phyloP scores from a whole-genome alignment of 2,797 vertebrate species.

The Gobionotothen gibberifrons region DNA sequence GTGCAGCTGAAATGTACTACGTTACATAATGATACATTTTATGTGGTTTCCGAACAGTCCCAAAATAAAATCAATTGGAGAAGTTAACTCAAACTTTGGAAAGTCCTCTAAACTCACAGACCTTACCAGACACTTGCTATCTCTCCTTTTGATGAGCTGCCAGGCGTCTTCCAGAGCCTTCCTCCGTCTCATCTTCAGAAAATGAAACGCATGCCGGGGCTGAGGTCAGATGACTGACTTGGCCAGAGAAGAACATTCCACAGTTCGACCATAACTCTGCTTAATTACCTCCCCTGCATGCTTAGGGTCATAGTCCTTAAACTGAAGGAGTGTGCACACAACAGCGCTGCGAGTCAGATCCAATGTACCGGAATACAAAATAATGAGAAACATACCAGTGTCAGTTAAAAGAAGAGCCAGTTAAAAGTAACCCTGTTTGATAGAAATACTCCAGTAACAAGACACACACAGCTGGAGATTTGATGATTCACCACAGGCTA shows the following conservation, averaged over 20 bases:
- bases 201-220: constrained; percentile 19
- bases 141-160: constrained; percentile 9
- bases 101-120: constrained; percentile 12
- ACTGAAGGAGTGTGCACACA: constrained; percentile 9
- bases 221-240: constrained; percentile 40
- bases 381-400: constrained; percentile 27
- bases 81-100: constrained; percentile 17
- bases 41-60: neutral
- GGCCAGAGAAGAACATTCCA: constrained; percentile 31
- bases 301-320: constrained; percentile 22
- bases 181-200: constrained; percentile 18
- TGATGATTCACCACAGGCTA: constrained; percentile 38
- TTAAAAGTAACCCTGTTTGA: constrained; percentile 22
- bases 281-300: constrained; percentile 28
- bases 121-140: constrained; percentile 8
- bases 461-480: constrained; percentile 25
- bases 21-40: too few relatives aligned
- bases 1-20: too few relatives aligned
- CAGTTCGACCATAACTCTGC: constrained; percentile 26
- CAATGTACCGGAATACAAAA: constrained; percentile 11
- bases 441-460: constrained; percentile 10
- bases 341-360: constrained; percentile 23
- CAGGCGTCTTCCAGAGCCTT: constrained; percentile 7
- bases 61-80: constrained; percentile 14
- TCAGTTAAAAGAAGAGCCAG: constrained; percentile 14